These are phyloP conservation scores for Cettia cetti DNA, from an alignment of 2,113 vertebrate genomes.

Conservation along the genomic window DNA sequence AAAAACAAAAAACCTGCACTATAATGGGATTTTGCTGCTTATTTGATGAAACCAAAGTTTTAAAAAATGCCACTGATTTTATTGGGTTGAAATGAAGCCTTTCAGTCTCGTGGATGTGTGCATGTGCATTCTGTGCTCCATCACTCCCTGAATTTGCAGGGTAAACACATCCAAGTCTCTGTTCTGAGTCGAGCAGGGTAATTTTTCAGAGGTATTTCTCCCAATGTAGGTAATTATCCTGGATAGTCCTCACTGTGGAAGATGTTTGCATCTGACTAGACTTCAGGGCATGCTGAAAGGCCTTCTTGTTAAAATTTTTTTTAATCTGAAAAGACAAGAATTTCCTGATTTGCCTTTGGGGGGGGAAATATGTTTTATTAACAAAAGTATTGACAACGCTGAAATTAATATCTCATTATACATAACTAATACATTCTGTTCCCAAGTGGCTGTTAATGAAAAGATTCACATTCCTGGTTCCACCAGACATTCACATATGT, in stretches of 20 bases:
- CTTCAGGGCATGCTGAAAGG: not conserved
- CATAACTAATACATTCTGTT: not conserved
- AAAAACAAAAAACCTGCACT: not conserved
- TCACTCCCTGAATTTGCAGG: not conserved
- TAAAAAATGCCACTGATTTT: not conserved
- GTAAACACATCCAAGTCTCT: not conserved
- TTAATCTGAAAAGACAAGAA: not conserved
- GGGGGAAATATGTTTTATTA: rapidly evolving
- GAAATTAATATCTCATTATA: not conserved
- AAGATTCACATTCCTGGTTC: not conserved
- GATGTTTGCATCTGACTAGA: not conserved
- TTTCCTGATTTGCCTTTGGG: not conserved
- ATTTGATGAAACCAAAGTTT: not conserved
- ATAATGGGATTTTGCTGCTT: not conserved
- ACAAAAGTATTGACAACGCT: not conserved
- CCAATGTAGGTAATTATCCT: not conserved
- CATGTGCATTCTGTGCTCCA: not conserved
- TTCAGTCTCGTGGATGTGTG: not conserved
- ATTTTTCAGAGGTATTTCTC: not conserved
- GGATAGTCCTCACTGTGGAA: not conserved
- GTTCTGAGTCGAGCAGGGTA: not conserved
- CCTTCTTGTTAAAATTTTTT: not conserved
- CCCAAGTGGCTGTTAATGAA: not conserved
- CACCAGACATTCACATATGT: not conserved
- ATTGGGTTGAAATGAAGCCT: not conserved